Conservation (phyloP, 30 jellyfish, hydroid and myxozoan species). For the Cassiopea andromeda region DNA sequence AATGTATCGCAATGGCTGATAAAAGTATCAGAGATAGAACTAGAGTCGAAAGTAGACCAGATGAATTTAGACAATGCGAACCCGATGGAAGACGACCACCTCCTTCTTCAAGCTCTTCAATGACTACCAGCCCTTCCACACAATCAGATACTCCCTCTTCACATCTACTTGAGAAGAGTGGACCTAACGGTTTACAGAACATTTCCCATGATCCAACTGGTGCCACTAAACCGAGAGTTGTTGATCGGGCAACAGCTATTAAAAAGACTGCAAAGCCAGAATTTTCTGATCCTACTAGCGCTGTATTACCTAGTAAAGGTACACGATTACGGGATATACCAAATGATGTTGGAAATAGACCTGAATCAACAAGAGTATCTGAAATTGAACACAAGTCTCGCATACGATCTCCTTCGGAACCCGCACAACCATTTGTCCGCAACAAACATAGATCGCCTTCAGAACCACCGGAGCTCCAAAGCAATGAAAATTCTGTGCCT, state of each 20-base stretch:
- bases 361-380: slow-evolving; percentile 7
- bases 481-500: slow-evolving; percentile 7
- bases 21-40: neutral
- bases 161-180: neutral
- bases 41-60: neutral
- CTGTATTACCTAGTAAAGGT: neutral
- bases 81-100: neutral
- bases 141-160: neutral
- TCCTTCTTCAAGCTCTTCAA: neutral
- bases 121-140: neutral
- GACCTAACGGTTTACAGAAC: neutral
- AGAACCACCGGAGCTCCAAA: slow-evolving; percentile 30
- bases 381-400: slow-evolving; percentile 28
- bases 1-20: neutral
- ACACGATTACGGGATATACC: slow-evolving; percentile 6
- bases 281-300: neutral
- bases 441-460: slow-evolving; percentile 32
- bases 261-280: slow-evolving; percentile 18
- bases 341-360: slow-evolving; percentile 1
- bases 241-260: slow-evolving; percentile 46
- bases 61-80: neutral
- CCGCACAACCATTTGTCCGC: slow-evolving; percentile 13
- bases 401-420: slow-evolving; percentile 20
- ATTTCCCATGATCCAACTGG: slow-evolving; percentile 44
- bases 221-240: slow-evolving; percentile 34